A percentile compares a stretch with the other conserved stretches of the same genome.
Evolutionary conservation across 2,113 vertebrate species (phyloP).

Genomic region (Psephotus haematonotus): DNA sequence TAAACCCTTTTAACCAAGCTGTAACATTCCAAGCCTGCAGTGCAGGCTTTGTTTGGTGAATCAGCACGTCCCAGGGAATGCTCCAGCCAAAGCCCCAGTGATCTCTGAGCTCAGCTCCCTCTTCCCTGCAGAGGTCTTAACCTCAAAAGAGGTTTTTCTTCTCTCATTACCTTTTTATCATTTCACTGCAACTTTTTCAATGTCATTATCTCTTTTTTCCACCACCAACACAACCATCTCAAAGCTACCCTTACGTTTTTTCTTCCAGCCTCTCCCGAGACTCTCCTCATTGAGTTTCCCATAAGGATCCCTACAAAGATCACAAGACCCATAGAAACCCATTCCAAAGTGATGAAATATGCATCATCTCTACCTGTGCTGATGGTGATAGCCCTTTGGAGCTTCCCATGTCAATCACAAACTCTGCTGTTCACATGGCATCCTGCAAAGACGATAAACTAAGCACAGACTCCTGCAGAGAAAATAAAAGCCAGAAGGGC

Average conservation of each 20-base stretch:
- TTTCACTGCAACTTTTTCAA: neutral
- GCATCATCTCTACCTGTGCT: neutral
- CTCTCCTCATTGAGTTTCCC: conserved; percentile 8
- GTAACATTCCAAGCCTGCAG: too few species aligned
- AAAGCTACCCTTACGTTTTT: neutral
- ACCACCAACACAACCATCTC: neutral
- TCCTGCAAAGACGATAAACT: conserved; percentile 13
- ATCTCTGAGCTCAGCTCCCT: neutral
- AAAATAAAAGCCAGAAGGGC: conserved; percentile 23
- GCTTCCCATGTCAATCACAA: neutral
- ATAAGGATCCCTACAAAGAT: neutral
- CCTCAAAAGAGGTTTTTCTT: neutral
- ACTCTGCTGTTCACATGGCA: neutral
- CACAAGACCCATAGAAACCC: neutral
- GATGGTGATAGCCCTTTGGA: neutral
- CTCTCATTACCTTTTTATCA: neutral
- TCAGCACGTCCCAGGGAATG: too few species aligned
- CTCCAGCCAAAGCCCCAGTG: neutral
- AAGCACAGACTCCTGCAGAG: neutral
- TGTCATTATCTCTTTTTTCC: neutral
- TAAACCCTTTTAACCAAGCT: too few species aligned
- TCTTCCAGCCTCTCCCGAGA: neutral
- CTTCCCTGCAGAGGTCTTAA: neutral
- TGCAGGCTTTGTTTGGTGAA: too few species aligned
- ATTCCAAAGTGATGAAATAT: conserved; percentile 34